phyloP scores from a whole-genome alignment of 2,113 vertebrate species.

The Polypterus bichir region DNA sequence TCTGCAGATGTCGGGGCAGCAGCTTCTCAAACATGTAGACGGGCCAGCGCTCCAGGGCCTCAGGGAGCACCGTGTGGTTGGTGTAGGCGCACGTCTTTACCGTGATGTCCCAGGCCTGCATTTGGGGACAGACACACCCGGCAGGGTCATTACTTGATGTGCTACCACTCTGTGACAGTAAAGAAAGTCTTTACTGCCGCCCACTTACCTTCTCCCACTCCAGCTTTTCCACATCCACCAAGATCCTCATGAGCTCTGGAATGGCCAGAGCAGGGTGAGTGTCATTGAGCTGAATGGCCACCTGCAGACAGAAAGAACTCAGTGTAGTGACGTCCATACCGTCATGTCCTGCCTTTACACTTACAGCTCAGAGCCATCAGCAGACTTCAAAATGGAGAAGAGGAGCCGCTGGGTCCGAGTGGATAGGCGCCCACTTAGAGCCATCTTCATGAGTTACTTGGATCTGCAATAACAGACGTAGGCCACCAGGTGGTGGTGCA shows the following conservation, averaged over 20 bases:
- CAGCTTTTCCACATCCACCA: slow-evolving; percentile 67
- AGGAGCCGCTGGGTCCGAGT: not conserved
- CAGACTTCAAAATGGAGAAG: not conserved
- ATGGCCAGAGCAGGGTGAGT: slow-evolving; percentile 76
- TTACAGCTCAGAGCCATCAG: not conserved
- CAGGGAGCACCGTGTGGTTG: slow-evolving; percentile 73
- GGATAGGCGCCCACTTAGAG: no score
- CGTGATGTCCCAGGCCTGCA: slow-evolving; percentile 73
- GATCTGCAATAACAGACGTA: no score
- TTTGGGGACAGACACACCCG: not conserved
- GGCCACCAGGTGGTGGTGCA: no score
- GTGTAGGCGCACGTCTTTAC: slow-evolving; percentile 70
- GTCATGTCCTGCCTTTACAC: not conserved
- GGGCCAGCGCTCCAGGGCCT: slow-evolving; percentile 75
- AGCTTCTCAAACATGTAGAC: slow-evolving; percentile 69
- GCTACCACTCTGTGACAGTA: no score
- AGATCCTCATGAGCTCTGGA: slow-evolving; percentile 73
- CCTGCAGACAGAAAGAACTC: slow-evolving; percentile 35
- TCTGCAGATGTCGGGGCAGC: slow-evolving; percentile 65
- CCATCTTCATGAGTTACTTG: no score
- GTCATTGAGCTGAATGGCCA: slow-evolving; percentile 78
- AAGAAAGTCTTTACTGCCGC: no score
- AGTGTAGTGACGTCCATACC: not conserved
- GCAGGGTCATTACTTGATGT: no score
- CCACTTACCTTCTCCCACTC: slow-evolving; percentile 67